Evolutionary conservation across 2,888 invertebrate genomes (phyloP).

Genomic region (Elysia crispata): DNA sequence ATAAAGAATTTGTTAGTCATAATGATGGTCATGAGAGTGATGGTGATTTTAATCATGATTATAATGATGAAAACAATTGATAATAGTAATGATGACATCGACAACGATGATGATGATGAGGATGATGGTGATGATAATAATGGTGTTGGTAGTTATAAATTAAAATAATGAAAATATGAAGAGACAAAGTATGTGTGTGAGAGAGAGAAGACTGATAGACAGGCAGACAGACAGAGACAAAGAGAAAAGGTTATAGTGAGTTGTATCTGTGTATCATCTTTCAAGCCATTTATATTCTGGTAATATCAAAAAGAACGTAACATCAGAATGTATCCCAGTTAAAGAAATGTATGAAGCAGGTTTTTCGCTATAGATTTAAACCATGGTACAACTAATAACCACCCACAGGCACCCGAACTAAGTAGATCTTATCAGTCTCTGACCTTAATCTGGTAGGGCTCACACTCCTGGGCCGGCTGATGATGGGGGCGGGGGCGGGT

Average conservation of each 20-base stretch:
- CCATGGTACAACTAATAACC: no score
- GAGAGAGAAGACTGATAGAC: not conserved
- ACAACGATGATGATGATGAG: conserved; percentile 13
- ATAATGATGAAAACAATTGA: not conserved
- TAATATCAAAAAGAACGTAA: no score
- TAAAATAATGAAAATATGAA: no score
- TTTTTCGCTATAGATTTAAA: no score
- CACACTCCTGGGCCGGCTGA: conserved; percentile 40
- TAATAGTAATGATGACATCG: not conserved
- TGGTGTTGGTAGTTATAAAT: not conserved
- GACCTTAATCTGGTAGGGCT: conserved; percentile 42
- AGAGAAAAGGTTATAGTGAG: not conserved
- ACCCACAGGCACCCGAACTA: no score
- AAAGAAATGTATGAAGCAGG: not conserved
- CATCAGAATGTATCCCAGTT: no score
- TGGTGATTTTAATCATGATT: not conserved
- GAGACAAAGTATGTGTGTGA: not conserved
- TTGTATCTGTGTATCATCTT: no score
- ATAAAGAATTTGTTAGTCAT: conserved; percentile 20
- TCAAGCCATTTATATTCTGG: no score
- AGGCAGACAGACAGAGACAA: not conserved
- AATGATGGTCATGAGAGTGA: conserved; percentile 18
- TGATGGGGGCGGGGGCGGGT: conserved; percentile 12
- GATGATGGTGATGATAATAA: conserved; percentile 24
- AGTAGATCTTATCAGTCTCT: not conserved